Evolutionary conservation across 2,888 invertebrate genomes (phyloP), one percentile per base, ranked within the genome.

Genomic region (Drosophila mimetica): DNA sequence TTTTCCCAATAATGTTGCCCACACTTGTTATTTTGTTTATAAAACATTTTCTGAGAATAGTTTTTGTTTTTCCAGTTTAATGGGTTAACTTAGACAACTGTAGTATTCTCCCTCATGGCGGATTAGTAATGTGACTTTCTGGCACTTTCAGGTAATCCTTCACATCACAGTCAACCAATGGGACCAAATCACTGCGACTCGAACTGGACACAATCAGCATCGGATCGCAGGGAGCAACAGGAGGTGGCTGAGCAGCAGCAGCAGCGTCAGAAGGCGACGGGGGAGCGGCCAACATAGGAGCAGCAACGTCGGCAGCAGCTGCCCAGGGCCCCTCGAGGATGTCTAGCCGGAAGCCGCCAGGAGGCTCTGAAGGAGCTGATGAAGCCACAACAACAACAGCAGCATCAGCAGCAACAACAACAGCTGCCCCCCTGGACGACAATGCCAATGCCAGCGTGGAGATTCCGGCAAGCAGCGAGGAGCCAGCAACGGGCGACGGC

Each of bases 241-340:
- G 14, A 55, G 55, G 13, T n/a, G 39, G 18, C 34, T 28, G n/a
- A 14, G 39, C 18, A 18, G 39, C 18, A 63, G 36, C 30, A 25
- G 37, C 46, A 70, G 60, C 46, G 37, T 25, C 53, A 59, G 52
- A 28, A 58, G 42, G 30, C 60, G 34, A 25, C 44, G 63, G 30
- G 37, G 25, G 60, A 71, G 71, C 44, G 51, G 57, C 57, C 85
- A 77, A 75, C 74, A 82, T 82, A 85, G 86, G 86, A 82, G 77
- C 82, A 76, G 82, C 79, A 75, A 74, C 77, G 76, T 82, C 86
- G 71, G 77, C 86, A 67, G 61, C 72, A 67, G 76, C 79, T 71
- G 74, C 85, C 72, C 70, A 69, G 42, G 69, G 77, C 77, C 75
- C 74, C 83, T 77, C 76, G 76, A 77, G 76, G 69, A 82, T 82